Evolutionary conservation across 2,113 vertebrate genomes (phyloP).

Genomic region (Crotalus horridus): DNA sequence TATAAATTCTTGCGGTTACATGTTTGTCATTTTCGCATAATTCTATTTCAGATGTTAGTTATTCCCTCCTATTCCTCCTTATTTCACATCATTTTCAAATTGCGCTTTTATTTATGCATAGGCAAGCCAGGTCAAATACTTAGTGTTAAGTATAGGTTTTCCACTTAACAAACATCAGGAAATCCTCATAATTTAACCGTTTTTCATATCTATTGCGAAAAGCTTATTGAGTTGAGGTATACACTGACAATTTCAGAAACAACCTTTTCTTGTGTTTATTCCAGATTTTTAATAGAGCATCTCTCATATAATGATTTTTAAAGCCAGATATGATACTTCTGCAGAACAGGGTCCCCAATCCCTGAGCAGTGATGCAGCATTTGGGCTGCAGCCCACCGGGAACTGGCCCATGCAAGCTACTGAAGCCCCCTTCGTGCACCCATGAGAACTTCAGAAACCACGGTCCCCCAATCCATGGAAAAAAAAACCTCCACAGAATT

Average conservation of each 20-base stretch:
- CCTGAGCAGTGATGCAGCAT: rapidly evolving
- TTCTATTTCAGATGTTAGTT: background rate
- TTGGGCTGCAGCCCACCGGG: too few species aligned
- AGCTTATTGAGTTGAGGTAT: background rate
- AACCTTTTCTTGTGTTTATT: background rate
- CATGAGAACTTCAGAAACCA: too few species aligned
- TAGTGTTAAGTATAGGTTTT: background rate
- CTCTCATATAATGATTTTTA: background rate
- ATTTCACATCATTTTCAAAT: background rate
- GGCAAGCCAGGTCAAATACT: background rate
- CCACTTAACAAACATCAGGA: background rate
- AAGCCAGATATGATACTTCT: background rate
- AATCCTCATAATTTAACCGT: background rate
- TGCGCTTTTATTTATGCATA: background rate
- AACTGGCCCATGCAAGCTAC: too few species aligned
- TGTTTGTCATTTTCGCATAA: background rate
- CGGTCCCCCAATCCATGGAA: too few species aligned
- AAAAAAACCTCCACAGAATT: background rate
- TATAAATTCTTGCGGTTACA: background rate
- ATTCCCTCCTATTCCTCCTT: background rate
- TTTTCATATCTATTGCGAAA: background rate
- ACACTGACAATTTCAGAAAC: background rate
- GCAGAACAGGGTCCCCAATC: background rate
- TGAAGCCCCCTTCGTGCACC: too few species aligned
- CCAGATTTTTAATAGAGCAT: background rate